Evolutionary conservation across 2,888 invertebrate genomes (phyloP), one percentile per base, ranked within the genome.

Genomic region (Timandra comae): DNA sequence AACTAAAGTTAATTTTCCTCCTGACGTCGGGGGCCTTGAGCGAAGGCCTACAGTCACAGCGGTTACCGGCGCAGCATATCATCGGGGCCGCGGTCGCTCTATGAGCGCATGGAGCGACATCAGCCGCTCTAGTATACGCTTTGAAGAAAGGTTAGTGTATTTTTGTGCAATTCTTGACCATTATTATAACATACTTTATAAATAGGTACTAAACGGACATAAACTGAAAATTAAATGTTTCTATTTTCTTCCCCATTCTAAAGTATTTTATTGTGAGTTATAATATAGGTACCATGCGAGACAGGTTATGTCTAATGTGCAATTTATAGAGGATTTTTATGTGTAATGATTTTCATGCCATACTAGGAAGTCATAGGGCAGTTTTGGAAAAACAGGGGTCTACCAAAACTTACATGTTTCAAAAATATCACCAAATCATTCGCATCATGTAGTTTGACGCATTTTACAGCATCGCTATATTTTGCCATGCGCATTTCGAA

Each of bases 81-180:
- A 87, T 49, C 76, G 88, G 9, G 87, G 82, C 41, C 88, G 79
- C 67, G 94, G 90, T 2, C 86, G 91, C 21, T 94, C 94, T 46
- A 93, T 94, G 93, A 94, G 94, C 62, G 94, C 93, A 22, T 94
- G 94, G 94, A 94, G 94, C 60, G 94, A 94, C 63, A 90, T 94
- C 65, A 94, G 94, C 59, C 88, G 94, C 35, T 93, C 93, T 49
- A 94, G 93, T 67, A 93, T 93, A 87, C 89, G 91, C 57, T 88
- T 93, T 60, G 93, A 93, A 49, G 93, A 93, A 70, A 91, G 92
- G 92, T 92, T 30, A 69, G 76, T 71, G 10, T 10, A 27, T 27
- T 12, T n/a, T n/a, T n/a, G n/a, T n/a, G n/a, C n/a, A n/a, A n/a
- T n/a, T n/a, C n/a, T n/a, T n/a, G n/a, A n/a, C n/a, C n/a, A n/a